phyloP scores from a whole-genome alignment of 1,140 invertebrate genomes.

The Papilio glaucus region DNA sequence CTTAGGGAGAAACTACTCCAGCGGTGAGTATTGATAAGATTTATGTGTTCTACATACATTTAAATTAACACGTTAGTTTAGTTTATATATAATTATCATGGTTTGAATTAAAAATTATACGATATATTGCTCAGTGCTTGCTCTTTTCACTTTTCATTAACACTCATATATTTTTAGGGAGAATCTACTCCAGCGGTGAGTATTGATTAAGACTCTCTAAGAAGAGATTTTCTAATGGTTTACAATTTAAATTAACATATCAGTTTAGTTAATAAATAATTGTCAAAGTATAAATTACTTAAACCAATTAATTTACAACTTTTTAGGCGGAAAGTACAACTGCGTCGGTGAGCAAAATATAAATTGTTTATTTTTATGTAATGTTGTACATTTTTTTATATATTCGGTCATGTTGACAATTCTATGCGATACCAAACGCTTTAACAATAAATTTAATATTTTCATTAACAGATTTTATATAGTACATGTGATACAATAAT shows the following conservation, averaged over 20 bases:
- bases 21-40: slow-evolving; percentile 1
- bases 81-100: no score
- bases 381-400: neutral
- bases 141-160: neutral
- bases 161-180: neutral
- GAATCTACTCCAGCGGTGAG: neutral
- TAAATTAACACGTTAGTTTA: no score
- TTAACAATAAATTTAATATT: no score
- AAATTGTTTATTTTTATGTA: neutral
- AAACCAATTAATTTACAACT: neutral
- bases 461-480: no score
- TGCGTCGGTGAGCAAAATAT: neutral
- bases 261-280: neutral
- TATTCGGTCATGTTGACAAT: no score
- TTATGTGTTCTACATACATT: no score
- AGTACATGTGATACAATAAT: no score
- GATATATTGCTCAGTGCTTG: neutral
- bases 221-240: no score
- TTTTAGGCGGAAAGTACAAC: slow-evolving; percentile 3
- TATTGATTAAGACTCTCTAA: no score
- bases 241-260: neutral
- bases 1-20: neutral
- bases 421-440: no score
- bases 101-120: no score
- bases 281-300: no score